Conservation (phyloP, 1,140 invertebrate species). For the Steinernema khuongi region DNA sequence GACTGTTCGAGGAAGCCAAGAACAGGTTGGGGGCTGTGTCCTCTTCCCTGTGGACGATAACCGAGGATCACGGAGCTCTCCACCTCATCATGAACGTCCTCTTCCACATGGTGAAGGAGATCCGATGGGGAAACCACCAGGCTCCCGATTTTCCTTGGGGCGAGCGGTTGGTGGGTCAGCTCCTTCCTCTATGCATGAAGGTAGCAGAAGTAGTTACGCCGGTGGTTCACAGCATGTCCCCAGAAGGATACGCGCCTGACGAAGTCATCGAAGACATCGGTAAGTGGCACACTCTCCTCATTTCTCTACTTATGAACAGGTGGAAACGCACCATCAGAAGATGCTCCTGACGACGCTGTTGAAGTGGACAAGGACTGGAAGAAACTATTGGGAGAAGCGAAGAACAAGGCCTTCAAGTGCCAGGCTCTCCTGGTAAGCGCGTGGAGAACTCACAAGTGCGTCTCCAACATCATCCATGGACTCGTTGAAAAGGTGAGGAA, state of each 20-base stretch:
- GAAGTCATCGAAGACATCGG: constrained; percentile 23
- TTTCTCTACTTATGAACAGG: too few species aligned
- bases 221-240: constrained; percentile 35
- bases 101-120: background rate
- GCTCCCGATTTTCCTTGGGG: too few species aligned
- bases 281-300: background rate
- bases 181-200: constrained; percentile 21
- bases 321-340: too few species aligned
- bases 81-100: background rate
- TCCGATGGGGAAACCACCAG: background rate
- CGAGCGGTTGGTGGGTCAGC: background rate
- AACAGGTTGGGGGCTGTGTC: background rate
- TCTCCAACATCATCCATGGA: constrained; percentile 44
- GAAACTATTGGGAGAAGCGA: background rate
- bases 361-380: too few species aligned
- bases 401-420: constrained; percentile 11
- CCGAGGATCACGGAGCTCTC: background rate
- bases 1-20: background rate
- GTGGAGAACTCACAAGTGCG: constrained; percentile 47
- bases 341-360: too few species aligned
- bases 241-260: constrained; percentile 34
- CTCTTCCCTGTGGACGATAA: background rate
- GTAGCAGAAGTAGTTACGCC: constrained; percentile 26
- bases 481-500: constrained; percentile 28
- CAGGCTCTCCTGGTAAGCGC: constrained; percentile 43